phyloP scores from a whole-genome alignment of 2,888 invertebrate species.

The Torymus tubicola region DNA sequence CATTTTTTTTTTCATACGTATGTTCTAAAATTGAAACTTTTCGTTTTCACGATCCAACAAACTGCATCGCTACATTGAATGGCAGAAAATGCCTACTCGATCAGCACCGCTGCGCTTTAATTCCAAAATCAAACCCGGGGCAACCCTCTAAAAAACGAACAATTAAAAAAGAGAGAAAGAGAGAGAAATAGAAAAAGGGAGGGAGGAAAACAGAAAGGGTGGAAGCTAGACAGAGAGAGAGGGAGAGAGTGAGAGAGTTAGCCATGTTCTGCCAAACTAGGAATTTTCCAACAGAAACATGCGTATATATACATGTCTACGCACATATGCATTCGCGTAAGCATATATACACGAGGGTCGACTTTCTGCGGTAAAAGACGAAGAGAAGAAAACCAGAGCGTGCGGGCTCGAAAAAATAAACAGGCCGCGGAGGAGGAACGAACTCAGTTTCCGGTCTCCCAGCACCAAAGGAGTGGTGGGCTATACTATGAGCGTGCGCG shows the following conservation, averaged over 20 bases:
- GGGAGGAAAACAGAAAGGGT: not conserved
- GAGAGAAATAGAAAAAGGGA: not conserved
- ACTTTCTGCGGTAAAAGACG: not conserved
- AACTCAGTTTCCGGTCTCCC: slow-evolving; percentile 29
- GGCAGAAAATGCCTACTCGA: slow-evolving; percentile 3
- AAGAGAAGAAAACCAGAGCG: not conserved
- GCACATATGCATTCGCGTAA: no score
- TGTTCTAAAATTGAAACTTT: no score
- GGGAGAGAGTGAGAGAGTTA: not conserved
- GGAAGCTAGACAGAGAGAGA: not conserved
- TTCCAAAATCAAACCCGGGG: slow-evolving; percentile 10
- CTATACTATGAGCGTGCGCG: not conserved
- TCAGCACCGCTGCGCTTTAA: not conserved
- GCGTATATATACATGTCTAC: no score
- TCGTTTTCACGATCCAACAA: no score
- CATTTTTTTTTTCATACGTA: no score
- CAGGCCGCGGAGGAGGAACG: slow-evolving; percentile 8
- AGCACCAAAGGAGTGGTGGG: not conserved
- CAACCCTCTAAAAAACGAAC: not conserved
- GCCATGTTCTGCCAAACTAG: no score
- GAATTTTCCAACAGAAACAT: no score
- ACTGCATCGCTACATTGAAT: not conserved
- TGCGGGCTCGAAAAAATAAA: not conserved
- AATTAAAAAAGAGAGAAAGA: not conserved
- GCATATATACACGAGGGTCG: not conserved